phyloP scores from a whole-genome alignment of 1,140 invertebrate genomes.

The Vanessa tameamea region DNA sequence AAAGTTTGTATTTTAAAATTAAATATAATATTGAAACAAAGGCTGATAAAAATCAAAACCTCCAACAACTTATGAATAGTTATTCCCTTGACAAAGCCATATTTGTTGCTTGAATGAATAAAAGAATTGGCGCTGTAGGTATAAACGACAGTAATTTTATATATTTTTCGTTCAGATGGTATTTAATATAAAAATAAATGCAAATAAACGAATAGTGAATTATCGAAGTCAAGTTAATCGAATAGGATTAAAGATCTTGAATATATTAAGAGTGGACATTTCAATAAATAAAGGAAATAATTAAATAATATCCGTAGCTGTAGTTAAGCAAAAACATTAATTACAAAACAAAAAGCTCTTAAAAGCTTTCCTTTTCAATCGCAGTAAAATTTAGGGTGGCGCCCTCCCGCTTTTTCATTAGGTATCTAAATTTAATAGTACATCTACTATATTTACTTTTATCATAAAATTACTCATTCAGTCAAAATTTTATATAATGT shows the following conservation, averaged over 20 bases:
- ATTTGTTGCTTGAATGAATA: constrained; percentile 22
- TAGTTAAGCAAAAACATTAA: constrained; percentile 57
- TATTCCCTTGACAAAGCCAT: constrained; percentile 22
- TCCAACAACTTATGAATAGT: constrained; percentile 29
- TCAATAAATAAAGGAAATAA: constrained; percentile 14
- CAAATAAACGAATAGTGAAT: background rate
- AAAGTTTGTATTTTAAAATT: background rate
- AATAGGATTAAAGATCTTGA: background rate
- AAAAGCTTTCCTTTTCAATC: constrained; percentile 77
- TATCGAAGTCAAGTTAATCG: background rate
- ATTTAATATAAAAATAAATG: background rate
- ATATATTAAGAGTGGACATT: background rate
- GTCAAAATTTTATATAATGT: background rate
- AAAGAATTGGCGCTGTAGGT: constrained; percentile 11
- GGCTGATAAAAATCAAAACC: constrained; percentile 26
- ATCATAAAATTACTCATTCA: background rate
- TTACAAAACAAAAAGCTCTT: constrained; percentile 79
- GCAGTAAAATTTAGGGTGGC: constrained; percentile 68
- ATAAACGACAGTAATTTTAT: constrained; percentile 21
- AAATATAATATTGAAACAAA: constrained; percentile 18
- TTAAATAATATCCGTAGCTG: constrained; percentile 29
- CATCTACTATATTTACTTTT: background rate
- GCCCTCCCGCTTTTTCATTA: constrained; percentile 72
- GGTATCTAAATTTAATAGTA: constrained; percentile 61
- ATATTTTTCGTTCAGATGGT: constrained; percentile 2